Evolutionary conservation across 2,888 invertebrate genomes (phyloP), one percentile per base, ranked within the genome.

Genomic region (Hirtodrosophila alboralis): DNA sequence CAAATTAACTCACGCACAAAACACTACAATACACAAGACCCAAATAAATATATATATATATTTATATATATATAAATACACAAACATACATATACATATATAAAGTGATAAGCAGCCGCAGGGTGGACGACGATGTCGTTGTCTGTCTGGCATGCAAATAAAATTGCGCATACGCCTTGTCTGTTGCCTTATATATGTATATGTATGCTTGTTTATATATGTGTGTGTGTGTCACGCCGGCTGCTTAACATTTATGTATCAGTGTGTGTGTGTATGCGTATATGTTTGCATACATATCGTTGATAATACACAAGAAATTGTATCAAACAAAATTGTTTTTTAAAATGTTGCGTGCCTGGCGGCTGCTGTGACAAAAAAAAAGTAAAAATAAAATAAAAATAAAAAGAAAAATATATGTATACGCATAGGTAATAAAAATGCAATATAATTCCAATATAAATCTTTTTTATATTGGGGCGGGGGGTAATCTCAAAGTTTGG

Each of bases 361-460:
- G 62, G 78, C 71, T 30, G 52, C 45, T 71, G 52, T 73, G 57
- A 76, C 60, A 63, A 67, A 54, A 51, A 53, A 33, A 13, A 45
- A 14, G 16, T 28, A 36, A 14, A 3, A 27, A 13, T 28, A 10
- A 4, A 27, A 36, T 38, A 13, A 6, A 34, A 8, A 26, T 7
- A 12, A 13, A 14, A 36, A 37, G 16, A 18, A 18, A 30, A 48
- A 44, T n/a, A n/a, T n/a, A n/a, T 71, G 45, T 59, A 40, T 62
- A 53, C 51, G 64, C 56, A 60, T 59, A 58, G 78, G 85, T 77
- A 81, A 78, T 78, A 78, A 78, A 78, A 84, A 81, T 84, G 85
- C 85, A 78, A 81, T 84, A 84, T 81, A 78, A 84, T 84, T 64
- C 72, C 75, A 71, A 73, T 62, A 84, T 38, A 71, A 56, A 83